Base-by-base conservation (phyloP, 2,888 invertebrate genomes). In the Adela reaumurella region DNA sequence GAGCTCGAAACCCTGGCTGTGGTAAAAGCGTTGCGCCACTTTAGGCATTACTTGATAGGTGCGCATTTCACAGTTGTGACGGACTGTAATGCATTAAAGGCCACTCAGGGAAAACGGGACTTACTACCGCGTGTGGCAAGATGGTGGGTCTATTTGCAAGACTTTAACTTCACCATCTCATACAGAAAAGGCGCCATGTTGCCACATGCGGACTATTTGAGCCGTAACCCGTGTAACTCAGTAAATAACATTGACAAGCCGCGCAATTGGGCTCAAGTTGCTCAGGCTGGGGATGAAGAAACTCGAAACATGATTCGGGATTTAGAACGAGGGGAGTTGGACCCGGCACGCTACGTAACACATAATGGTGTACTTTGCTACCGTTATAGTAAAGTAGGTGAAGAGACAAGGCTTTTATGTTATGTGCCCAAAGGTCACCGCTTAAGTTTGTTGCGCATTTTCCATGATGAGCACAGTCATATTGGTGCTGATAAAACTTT, bases 401-500 rank as follows among this genome's bases (percentile, higher is more conserved):
- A 46, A 17, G 16, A 49, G 18, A 6, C 46, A 8, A 28, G 46
- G 8, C 42, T 48, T 10, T 45, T 45, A 19, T 45, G 49, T 41
- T 54, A 50, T 49, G 51, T 56, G 6, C 57, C 57, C 8, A 48
- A 49, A 19, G 52, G 52, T 16, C 55, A 55, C 49, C n/a, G 56
- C 17, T 41, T 57, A 11, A 55, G 57, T 43, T 46, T 58, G 6
- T 29, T 57, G 16, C 29, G 56, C 19, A 51, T 57, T 17, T 56
- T 58, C 48, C 57, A 56, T 45, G 57, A 57, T 43, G 56, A 58
- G 45, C 55, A 56, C 46, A 51, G 54, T 28, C 56, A 57, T 28
- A 47, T 54, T 20, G 56, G 55, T n/a, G 35, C 45, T 16, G 56
- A 54, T 16, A 57, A 55, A 53, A 55, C 52, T 3, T 16, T 53